Base-by-base conservation (phyloP, 2,888 invertebrate genomes). In the Chrysolina oricalcia region DNA sequence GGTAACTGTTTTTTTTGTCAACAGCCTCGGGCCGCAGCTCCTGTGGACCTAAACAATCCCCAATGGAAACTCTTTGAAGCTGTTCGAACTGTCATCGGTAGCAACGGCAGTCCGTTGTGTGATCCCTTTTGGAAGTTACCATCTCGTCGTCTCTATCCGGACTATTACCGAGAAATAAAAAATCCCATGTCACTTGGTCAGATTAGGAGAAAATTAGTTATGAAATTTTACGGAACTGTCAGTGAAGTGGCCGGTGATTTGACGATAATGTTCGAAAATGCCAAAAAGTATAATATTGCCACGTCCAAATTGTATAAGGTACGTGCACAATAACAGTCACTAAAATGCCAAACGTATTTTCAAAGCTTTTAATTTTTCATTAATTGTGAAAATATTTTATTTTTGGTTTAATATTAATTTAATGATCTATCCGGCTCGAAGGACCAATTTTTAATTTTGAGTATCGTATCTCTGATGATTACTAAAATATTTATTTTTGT, bases 211-310 rank as follows among this genome's bases (percentile, higher is more conserved):
- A 96, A 96, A 87, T 91, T 97, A n/a, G 92, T 93, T 84, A 93
- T 93, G 80, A 95, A 95, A 27, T 93, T 92, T 81, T 97, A 97
- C 87, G 94, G 94, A 0, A 96, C 95, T 13, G 91, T 98, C 0
- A 95, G 94, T 40, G 97, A 98, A 87, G 93, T 99, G 56, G 96
- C 97, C 0, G 95, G 95, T 0, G 99, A 99, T 87, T 92, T 99
- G 91, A 97, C 97, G 86, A 93, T 98, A 66, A 97, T 99, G 94
- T 97, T 99, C 88, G 97, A 98, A 86, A 99, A 99, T 89, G 99
- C 99, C 13, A 96, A 95, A 87, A 94, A 94, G 84, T 97, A 97
- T 87, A 97, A 97, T 88, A 90, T 94, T 62, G 92, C 94, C 66
- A 94, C 94, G 53, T 96, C 96, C 56, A 92, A 94, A 82, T 91